A percentile compares a stretch with the other conserved stretches of the same genome.
phyloP scores from a whole-genome alignment of 2,797 vertebrate genomes.

The Pangasius djambal region DNA sequence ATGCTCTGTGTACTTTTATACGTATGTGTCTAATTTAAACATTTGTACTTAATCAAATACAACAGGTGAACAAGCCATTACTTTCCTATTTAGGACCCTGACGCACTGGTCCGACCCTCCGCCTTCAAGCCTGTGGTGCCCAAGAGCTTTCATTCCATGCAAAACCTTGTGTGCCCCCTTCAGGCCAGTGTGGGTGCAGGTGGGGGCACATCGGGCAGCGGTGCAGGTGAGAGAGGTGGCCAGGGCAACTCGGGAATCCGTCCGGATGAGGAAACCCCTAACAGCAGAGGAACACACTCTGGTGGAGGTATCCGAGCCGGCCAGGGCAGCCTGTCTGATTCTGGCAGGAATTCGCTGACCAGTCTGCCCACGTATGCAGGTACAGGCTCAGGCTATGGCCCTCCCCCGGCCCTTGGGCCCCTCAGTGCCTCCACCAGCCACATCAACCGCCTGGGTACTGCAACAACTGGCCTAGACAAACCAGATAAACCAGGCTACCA shows the following conservation, averaged over 20 bases:
- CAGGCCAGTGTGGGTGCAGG: slow-evolving; percentile 54
- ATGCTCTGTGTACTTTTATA: not conserved
- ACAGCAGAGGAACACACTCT: slow-evolving; percentile 37
- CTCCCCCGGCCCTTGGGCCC: slow-evolving; percentile 90
- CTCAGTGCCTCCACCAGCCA: slow-evolving; percentile 99
- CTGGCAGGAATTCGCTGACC: slow-evolving; percentile 95
- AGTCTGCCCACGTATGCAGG: slow-evolving; percentile 93
- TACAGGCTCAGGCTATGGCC: slow-evolving; percentile 81
- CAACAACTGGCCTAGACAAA: slow-evolving; percentile 80
- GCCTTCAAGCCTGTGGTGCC: slow-evolving; percentile 99
- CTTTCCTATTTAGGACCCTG: slow-evolving; percentile 75
- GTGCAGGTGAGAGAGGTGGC: slow-evolving; percentile 39
- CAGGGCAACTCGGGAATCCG: slow-evolving; percentile 76
- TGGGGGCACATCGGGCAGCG: slow-evolving; percentile 30
- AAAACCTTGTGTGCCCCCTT: slow-evolving; percentile 86
- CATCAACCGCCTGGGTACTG: slow-evolving; percentile 94
- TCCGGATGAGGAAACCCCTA: slow-evolving; percentile 76
- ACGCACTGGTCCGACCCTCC: slow-evolving; percentile 90
- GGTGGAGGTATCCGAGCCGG: slow-evolving; percentile 40
- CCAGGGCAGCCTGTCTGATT: slow-evolving; percentile 90
- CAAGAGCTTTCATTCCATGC: slow-evolving; percentile 99
- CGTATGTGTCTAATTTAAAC: not conserved
- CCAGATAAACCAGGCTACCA: slow-evolving; percentile 78
- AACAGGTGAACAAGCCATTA: not conserved
- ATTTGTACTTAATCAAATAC: not conserved